These are phyloP conservation scores for Notarius lentiginosus DNA, from an alignment of 2,113 vertebrate genomes.

Conservation along the genomic window DNA sequence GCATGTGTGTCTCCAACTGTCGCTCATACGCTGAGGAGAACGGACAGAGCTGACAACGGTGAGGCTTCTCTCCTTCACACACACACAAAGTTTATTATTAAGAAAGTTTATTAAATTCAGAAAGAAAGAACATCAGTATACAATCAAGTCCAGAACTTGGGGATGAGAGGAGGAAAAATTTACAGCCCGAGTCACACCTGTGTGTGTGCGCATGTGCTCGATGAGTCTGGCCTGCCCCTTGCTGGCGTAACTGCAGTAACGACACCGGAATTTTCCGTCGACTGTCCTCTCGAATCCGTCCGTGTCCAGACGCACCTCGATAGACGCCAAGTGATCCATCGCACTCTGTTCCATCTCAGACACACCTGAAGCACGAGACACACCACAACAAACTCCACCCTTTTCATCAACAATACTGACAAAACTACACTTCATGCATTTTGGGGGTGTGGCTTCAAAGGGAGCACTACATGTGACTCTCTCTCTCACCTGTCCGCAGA, in stretches of 20 bases:
- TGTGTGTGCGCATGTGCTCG: constrained; percentile 96
- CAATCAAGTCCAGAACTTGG: background rate
- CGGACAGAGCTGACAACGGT: constrained; percentile 94
- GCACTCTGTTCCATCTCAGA: constrained; percentile 79
- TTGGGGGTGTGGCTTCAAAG: background rate
- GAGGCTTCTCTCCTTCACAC: constrained; percentile 90
- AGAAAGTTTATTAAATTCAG: too few relatives aligned
- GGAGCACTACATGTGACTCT: too few relatives aligned
- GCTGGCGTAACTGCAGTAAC: constrained; percentile 97
- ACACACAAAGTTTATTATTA: background rate
- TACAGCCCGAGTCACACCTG: constrained; percentile 71
- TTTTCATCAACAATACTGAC: background rate
- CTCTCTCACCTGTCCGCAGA: constrained; percentile 83
- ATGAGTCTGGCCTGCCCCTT: constrained; percentile 94
- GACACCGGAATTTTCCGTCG: constrained; percentile 95
- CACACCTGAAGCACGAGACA: background rate
- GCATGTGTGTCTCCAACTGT: constrained; percentile 96
- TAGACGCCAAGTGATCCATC: constrained; percentile 86
- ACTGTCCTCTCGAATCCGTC: constrained; percentile 96
- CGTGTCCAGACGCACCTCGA: constrained; percentile 93
- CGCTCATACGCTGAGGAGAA: constrained; percentile 98
- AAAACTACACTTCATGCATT: background rate
- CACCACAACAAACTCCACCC: background rate
- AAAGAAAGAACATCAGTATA: background rate
- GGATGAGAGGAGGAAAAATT: background rate